Evolutionary conservation across 2,888 invertebrate genomes (phyloP).

Genomic region (Arge pagana): DNA sequence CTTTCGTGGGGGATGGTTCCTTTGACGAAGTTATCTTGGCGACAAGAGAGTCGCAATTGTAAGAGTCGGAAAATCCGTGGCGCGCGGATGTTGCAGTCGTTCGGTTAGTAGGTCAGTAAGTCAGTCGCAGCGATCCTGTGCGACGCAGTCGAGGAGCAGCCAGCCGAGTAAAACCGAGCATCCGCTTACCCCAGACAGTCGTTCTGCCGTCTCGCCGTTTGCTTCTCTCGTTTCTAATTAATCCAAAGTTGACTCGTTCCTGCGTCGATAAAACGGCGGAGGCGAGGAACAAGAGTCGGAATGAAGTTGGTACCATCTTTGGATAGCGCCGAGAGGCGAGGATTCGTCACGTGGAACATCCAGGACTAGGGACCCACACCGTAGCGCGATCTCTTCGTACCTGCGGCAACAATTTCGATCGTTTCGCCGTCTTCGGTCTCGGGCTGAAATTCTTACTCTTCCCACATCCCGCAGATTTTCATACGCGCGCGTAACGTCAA

Average conservation of each 20-base stretch:
- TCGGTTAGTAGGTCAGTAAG: neutral
- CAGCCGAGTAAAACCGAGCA: no score
- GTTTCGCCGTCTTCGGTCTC: neutral
- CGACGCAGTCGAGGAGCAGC: constrained; percentile 13
- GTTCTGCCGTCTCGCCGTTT: constrained; percentile 29
- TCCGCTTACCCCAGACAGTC: no score
- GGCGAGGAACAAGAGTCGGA: no score
- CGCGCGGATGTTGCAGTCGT: neutral
- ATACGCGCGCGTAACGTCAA: constrained; percentile 6
- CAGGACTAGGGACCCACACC: neutral
- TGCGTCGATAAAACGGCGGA: constrained; percentile 35
- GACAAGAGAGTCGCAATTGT: no score
- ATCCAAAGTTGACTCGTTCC: constrained; percentile 47
- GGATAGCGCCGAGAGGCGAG: no score
- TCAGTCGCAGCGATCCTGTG: neutral
- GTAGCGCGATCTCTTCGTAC: no score
- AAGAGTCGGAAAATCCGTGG: no score
- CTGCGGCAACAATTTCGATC: constrained; percentile 1
- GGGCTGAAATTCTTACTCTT: neutral
- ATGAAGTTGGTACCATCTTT: no score
- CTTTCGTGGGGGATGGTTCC: no score
- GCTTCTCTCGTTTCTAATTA: constrained; percentile 43
- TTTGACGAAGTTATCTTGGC: no score
- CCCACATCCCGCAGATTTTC: neutral
- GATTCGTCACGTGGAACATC: neutral